Conservation (phyloP, 2,113 vertebrate species). For the Psilopsiagon aurifrons region DNA sequence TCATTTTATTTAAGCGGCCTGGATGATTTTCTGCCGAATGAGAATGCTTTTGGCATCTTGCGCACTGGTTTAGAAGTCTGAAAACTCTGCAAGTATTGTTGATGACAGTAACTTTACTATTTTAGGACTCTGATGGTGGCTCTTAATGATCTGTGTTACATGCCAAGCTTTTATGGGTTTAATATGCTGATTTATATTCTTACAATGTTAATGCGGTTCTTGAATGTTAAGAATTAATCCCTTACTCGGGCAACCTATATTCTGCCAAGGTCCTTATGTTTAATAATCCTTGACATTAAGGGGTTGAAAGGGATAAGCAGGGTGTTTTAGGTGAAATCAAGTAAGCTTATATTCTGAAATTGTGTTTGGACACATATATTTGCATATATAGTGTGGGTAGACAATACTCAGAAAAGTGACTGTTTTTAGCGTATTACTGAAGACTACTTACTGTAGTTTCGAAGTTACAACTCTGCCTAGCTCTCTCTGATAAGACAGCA, state of each 20-base stretch:
- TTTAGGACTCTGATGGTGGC: background rate
- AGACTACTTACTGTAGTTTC: background rate
- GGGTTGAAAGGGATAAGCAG: background rate
- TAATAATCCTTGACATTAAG: background rate
- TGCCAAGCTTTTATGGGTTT: background rate
- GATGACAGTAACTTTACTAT: background rate
- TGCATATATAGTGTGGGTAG: background rate
- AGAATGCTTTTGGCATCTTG: background rate
- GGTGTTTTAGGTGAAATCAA: background rate
- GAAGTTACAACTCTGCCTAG: background rate
- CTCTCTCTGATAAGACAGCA: background rate
- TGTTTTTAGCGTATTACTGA: background rate
- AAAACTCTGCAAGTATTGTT: background rate
- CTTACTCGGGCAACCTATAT: background rate
- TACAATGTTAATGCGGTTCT: background rate
- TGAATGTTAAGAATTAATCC: background rate
- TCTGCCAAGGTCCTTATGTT: background rate
- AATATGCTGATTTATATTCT: background rate
- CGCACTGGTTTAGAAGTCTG: background rate
- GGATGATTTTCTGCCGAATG: background rate
- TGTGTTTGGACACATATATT: background rate
- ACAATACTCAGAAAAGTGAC: background rate
- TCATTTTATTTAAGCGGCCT: background rate
- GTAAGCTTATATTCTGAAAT: background rate
- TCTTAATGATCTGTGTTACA: background rate